These are phyloP conservation scores for Pygoscelis antarcticus DNA, from an alignment of 2,113 vertebrate genomes.

Conservation along the genomic window DNA sequence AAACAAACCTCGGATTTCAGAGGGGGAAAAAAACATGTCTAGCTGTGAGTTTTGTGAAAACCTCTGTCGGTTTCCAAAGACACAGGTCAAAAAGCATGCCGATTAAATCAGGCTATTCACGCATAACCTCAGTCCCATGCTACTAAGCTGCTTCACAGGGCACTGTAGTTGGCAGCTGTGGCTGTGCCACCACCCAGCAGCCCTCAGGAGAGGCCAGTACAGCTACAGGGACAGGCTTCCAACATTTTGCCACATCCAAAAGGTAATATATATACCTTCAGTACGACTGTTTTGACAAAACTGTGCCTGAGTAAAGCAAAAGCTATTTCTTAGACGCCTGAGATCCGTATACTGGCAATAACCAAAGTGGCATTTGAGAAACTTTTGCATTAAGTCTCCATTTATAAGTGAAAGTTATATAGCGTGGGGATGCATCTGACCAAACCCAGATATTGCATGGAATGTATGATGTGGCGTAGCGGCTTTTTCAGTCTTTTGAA, in stretches of 20 bases:
- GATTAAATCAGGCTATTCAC: not conserved
- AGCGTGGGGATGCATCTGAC: not conserved
- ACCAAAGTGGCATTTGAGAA: not conserved
- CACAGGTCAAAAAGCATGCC: not conserved
- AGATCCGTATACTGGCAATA: not conserved
- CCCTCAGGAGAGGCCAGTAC: not conserved
- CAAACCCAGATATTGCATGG: rapidly evolving
- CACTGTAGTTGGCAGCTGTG: not conserved
- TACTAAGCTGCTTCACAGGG: not conserved
- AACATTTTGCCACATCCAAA: not conserved
- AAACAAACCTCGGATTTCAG: conserved; percentile 28
- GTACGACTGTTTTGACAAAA: not conserved
- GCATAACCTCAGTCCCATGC: too few species aligned
- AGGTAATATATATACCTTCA: not conserved
- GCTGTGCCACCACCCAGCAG: not conserved
- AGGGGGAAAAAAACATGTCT: rapidly evolving
- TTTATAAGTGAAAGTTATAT: not conserved
- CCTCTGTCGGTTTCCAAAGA: not conserved
- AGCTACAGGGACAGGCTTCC: not conserved
- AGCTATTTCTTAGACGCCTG: not conserved
- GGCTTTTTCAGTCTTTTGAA: not conserved
- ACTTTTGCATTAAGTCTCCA: not conserved
- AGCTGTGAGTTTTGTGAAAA: not conserved
- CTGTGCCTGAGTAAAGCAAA: not conserved
- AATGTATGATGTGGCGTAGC: not conserved